Percentiles rank a stretch among this genome's conserved stretches.
Evolutionary conservation across 2,797 vertebrate species (phyloP).

Genomic region (Halcyon chelicuti): DNA sequence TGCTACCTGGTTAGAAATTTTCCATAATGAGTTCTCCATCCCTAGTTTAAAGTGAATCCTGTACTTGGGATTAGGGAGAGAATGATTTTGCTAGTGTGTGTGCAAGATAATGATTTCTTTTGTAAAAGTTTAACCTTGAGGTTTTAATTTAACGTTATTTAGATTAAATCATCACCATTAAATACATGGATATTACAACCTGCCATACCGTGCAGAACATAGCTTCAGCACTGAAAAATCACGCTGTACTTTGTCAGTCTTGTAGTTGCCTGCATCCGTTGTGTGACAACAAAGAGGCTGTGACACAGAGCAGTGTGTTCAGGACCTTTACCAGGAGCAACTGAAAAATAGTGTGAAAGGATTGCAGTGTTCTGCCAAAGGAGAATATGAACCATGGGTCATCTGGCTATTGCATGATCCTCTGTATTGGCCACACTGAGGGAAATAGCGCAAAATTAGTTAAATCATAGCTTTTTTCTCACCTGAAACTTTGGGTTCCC

Average conservation of each 20-base stretch:
- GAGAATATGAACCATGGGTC: not conserved
- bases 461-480: not conserved
- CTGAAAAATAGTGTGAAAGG: not conserved
- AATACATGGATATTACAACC: not conserved
- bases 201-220: not conserved
- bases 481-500: not conserved
- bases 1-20: not conserved
- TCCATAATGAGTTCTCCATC: slow-evolving; percentile 4
- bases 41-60: not conserved
- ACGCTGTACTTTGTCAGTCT: not conserved
- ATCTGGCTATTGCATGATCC: not conserved
- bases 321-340: not conserved
- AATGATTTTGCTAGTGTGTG: not conserved
- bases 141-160: slow-evolving; percentile 6
- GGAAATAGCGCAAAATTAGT: not conserved
- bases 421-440: not conserved
- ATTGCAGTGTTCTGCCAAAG: not conserved
- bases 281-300: not conserved
- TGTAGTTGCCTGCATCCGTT: not conserved
- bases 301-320: not conserved
- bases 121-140: slow-evolving; percentile 1
- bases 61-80: not conserved
- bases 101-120: slow-evolving; percentile 18
- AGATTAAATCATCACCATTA: not conserved
- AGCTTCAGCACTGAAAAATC: not conserved